These are phyloP conservation scores for Spodoptera frugiperda DNA, from an alignment of 1,140 invertebrate genomes.

Conservation along the genomic window DNA sequence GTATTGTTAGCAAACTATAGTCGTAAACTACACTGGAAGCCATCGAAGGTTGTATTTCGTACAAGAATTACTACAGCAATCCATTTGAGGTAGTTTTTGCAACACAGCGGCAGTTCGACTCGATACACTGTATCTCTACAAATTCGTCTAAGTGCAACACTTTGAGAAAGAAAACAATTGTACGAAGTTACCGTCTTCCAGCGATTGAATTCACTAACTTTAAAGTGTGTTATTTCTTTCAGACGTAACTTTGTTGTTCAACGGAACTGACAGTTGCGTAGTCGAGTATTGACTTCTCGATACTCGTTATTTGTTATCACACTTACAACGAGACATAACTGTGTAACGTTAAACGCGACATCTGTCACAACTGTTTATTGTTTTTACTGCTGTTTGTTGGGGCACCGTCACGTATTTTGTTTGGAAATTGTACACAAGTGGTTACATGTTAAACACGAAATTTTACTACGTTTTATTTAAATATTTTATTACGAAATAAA, in stretches of 20 bases:
- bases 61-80: slow-evolving; percentile 44
- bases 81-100: slow-evolving; percentile 44
- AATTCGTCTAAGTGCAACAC: slow-evolving; percentile 62
- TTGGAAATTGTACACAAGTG: too few species aligned
- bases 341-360: slow-evolving; percentile 19
- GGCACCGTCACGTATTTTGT: background rate
- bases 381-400: slow-evolving; percentile 20
- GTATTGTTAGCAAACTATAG: slow-evolving; percentile 30
- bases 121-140: slow-evolving; percentile 50
- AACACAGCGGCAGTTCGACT: slow-evolving; percentile 27
- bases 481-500: too few species aligned
- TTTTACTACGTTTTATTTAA: too few species aligned
- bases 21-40: slow-evolving; percentile 34
- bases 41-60: slow-evolving; percentile 36
- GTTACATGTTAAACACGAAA: too few species aligned
- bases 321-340: slow-evolving; percentile 37
- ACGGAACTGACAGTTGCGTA: slow-evolving; percentile 61
- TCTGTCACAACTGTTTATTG: slow-evolving; percentile 21
- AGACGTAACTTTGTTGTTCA: slow-evolving; percentile 62
- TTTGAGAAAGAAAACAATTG: slow-evolving; percentile 76
- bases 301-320: slow-evolving; percentile 56
- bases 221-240: slow-evolving; percentile 75
- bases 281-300: slow-evolving; percentile 55
- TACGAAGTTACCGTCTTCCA: slow-evolving; percentile 69
- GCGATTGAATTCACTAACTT: slow-evolving; percentile 75